Evolutionary conservation across 2,888 invertebrate species (phyloP), one percentile per base, ranked within the genome.

Genomic region (Yponomeuta evonymella): DNA sequence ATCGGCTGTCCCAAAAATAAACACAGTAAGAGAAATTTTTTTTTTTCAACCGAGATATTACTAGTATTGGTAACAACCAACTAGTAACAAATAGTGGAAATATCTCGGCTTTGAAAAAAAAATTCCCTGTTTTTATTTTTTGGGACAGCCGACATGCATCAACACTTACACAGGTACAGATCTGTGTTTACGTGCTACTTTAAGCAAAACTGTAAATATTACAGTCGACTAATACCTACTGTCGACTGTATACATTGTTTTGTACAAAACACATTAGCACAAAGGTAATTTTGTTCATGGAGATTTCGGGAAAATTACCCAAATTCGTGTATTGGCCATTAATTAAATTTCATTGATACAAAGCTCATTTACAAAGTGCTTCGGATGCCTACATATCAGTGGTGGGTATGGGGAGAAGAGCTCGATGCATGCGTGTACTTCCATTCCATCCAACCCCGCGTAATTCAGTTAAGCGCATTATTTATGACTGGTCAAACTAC

Each of bases 401-500:
- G 83, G 81, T 76, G 36, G 36, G 36, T 43, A 43, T 43, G 43
- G 43, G 43, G 43, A 43, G 43, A 43, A 8, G 8, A 8, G 8
- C 43, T 43, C 43, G 43, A 43, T 43, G 43, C 43, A 43, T 43
- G 43, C 43, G 43, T 8, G 43, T 43, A 43, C 43, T 43, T 43
- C 43, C 43, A 43, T 58, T 58, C 64, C 29, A 30, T 23, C 30
- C 64, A 8, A 51, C 85, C 43, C 83, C 82, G 82, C 83, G 90
- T 92, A 92, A 92, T 92, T 90, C 90, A 91, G 90, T 92, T 91
- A 88, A 90, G 90, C 89, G 88, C 82, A 87, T 90, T 89, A 92
- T 92, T 90, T 92, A 92, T 87, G 89, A 86, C 86, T 87, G 79
- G 79, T 82, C 82, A 86, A 91, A 92, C 91, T 92, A 90, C 89